Conservation (phyloP, 2,888 invertebrate species). For the Eudasyphora cyanicolor region DNA sequence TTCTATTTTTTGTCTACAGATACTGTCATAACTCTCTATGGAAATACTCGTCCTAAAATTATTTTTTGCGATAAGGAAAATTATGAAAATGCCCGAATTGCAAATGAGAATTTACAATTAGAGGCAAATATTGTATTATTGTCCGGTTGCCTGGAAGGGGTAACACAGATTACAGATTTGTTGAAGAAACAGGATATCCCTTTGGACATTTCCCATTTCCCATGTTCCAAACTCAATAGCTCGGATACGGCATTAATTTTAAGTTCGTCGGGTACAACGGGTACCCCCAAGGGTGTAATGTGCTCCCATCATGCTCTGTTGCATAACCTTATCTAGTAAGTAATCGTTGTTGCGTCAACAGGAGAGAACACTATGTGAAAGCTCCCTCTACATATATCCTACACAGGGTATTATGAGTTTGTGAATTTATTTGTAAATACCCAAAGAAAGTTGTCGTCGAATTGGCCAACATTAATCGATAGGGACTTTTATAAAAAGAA, state of each 20-base stretch:
- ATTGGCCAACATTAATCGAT: too few species aligned
- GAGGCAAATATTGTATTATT: constrained; percentile 71
- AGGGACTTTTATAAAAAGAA: too few species aligned
- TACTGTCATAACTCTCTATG: constrained; percentile 72
- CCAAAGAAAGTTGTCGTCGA: too few species aligned
- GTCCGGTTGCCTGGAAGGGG: constrained; percentile 70
- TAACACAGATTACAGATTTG: constrained; percentile 68
- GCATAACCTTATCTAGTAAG: constrained; percentile 62
- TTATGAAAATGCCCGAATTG: constrained; percentile 68
- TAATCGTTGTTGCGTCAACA: too few species aligned
- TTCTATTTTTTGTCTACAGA: constrained; percentile 64
- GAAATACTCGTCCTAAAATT: constrained; percentile 73
- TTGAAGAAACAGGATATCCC: constrained; percentile 49
- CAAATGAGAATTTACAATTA: constrained; percentile 67
- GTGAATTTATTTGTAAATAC: too few species aligned
- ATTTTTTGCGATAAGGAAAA: constrained; percentile 75
- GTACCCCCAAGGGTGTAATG: constrained; percentile 74
- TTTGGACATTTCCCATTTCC: constrained; percentile 58
- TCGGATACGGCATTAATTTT: constrained; percentile 74
- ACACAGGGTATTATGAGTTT: too few species aligned
- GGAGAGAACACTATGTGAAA: too few species aligned
- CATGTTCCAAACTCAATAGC: constrained; percentile 65
- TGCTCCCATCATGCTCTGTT: constrained; percentile 73
- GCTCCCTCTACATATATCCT: too few species aligned
- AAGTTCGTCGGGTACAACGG: constrained; percentile 77